These are phyloP conservation scores for Aegotheles bennettii DNA, from an alignment of 2,113 vertebrate species.

Conservation along the genomic window DNA sequence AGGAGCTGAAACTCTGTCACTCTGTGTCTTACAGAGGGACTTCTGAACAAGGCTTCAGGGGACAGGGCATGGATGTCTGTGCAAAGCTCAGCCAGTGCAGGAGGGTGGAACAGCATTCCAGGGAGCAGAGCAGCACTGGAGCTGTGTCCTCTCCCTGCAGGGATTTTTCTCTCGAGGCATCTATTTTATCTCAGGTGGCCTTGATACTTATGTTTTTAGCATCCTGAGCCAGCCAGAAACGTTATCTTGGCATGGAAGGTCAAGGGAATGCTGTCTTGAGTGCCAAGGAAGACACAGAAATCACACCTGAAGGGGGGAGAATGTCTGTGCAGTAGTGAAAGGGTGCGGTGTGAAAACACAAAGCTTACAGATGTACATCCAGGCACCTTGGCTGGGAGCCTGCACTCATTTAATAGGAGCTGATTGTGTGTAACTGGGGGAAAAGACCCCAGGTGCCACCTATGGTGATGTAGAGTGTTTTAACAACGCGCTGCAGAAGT, in stretches of 20 bases:
- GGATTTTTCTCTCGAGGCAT: background rate
- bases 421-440: background rate
- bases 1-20: accelerated
- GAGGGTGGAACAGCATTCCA: background rate
- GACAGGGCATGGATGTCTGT: background rate
- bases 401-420: background rate
- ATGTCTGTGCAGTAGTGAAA: background rate
- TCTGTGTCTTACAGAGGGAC: background rate
- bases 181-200: background rate
- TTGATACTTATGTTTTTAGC: background rate
- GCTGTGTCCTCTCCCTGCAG: background rate
- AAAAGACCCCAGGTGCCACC: background rate
- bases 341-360: accelerated
- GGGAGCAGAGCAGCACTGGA: background rate
- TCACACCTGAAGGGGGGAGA: background rate
- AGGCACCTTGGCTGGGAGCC: background rate
- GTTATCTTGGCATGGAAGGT: no score
- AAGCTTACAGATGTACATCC: background rate
- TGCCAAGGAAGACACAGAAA: background rate
- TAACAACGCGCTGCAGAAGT: background rate
- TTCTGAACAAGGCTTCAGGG: background rate
- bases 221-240: background rate
- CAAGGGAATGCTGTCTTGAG: background rate
- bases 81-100: background rate
- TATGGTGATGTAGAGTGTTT: accelerated